A percentile compares a stretch with the other conserved stretches of the same genome.
These are phyloP conservation scores for Psylliodes chrysocephalus DNA, from an alignment of 2,888 invertebrate species.

Conservation along the genomic window DNA sequence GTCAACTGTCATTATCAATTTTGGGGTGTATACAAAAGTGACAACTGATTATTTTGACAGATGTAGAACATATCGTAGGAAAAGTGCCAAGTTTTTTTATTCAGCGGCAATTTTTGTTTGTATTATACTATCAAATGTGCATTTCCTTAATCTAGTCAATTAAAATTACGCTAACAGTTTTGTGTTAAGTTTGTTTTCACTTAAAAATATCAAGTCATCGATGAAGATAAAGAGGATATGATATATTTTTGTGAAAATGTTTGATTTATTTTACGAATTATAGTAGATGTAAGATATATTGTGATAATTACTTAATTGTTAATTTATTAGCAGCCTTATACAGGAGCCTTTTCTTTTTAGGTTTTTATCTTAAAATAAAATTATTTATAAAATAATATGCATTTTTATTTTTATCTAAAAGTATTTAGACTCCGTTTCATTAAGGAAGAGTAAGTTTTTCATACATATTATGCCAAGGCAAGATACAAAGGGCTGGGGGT, in stretches of 20 bases:
- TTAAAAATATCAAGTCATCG: neutral
- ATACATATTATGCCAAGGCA: too few relatives aligned
- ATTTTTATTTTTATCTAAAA: too few relatives aligned
- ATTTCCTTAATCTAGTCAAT: slow-evolving; percentile 42
- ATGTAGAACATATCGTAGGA: slow-evolving; percentile 19
- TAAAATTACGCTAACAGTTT: slow-evolving; percentile 6
- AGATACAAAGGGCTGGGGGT: too few relatives aligned
- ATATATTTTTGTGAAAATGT: slow-evolving; percentile 18
- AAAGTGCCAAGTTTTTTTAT: slow-evolving; percentile 35
- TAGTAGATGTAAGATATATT: slow-evolving; percentile 37
- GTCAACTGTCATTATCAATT: slow-evolving; percentile 10
- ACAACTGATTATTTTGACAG: neutral
- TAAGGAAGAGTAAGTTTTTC: too few relatives aligned
- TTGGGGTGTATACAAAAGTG: neutral
- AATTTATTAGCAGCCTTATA: slow-evolving; percentile 38
- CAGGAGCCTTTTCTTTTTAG: slow-evolving; percentile 34
- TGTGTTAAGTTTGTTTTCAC: neutral
- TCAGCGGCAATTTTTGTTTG: slow-evolving; percentile 19
- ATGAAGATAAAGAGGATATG: neutral
- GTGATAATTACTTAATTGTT: slow-evolving; percentile 39
- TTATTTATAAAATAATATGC: slow-evolving; percentile 6
- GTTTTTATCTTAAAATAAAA: slow-evolving; percentile 38
- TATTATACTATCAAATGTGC: slow-evolving; percentile 20
- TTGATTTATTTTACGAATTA: slow-evolving; percentile 15
- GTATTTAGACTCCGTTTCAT: too few relatives aligned